Conservation (phyloP, 2,113 vertebrate genomes). For the Ochotona princeps region DNA sequence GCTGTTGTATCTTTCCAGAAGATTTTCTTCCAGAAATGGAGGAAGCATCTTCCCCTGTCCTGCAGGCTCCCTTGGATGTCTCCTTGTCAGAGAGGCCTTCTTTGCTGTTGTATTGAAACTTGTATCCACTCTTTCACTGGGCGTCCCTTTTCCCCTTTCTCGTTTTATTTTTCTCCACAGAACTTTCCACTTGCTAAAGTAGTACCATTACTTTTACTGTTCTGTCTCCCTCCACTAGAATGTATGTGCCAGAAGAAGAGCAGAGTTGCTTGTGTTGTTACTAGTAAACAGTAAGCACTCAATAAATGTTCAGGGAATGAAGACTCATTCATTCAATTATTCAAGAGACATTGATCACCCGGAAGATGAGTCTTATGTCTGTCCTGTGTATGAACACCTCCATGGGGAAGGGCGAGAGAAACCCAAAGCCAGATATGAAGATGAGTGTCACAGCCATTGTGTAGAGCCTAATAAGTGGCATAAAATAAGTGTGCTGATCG, state of each 20-base stretch:
- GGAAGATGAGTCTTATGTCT: neutral
- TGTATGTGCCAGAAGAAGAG: neutral
- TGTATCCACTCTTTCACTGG: neutral
- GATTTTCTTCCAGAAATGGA: neutral
- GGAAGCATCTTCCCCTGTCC: neutral
- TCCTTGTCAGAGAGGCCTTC: neutral
- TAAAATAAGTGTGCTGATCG: neutral
- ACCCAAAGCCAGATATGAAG: neutral
- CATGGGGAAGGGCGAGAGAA: neutral
- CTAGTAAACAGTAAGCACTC: neutral
- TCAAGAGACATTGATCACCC: neutral
- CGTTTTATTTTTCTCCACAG: neutral
- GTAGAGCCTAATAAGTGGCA: too few relatives aligned
- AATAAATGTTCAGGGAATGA: neutral
- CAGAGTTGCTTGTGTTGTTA: neutral
- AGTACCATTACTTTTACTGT: conserved; percentile 17
- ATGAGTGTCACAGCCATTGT: neutral
- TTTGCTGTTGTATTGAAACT: neutral
- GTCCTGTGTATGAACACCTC: neutral
- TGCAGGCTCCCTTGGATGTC: neutral
- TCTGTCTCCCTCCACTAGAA: neutral
- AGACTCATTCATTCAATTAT: neutral
- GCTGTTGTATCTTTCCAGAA: neutral
- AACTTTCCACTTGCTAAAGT: neutral
- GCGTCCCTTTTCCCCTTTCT: neutral